Conservation (phyloP, 2,888 invertebrate genomes). For the Lasioglossum oenotherae region DNA sequence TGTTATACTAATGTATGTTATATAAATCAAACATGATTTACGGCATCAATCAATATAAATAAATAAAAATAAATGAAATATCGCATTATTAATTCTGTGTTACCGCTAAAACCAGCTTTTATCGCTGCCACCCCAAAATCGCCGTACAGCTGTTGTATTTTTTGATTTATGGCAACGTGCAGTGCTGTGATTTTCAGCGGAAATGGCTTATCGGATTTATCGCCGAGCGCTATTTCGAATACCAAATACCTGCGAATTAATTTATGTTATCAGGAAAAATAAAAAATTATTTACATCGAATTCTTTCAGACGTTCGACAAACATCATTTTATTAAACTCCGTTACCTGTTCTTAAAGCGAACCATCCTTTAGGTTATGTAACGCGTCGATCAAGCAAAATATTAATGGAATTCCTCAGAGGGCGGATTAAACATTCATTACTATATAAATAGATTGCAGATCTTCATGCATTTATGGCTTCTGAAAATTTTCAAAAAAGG, state of each 20-base stretch:
- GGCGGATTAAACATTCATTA: background rate
- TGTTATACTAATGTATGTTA: no score
- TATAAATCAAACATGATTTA: no score
- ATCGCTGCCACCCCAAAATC: conserved; percentile 91
- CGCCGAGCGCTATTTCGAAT: conserved; percentile 87
- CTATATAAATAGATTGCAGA: no score
- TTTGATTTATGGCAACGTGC: conserved; percentile 86
- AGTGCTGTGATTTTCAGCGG: conserved; percentile 86
- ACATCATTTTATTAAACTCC: background rate
- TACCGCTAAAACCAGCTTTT: conserved; percentile 87
- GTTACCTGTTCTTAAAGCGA: conserved; percentile 88
- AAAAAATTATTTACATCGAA: background rate
- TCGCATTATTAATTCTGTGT: background rate
- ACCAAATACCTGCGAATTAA: conserved; percentile 88
- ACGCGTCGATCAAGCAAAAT: background rate
- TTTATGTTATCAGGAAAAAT: conserved; percentile 13
- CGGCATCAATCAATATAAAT: no score
- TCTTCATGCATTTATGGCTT: no score
- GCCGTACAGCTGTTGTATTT: conserved; percentile 90
- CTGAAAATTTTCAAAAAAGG: no score
- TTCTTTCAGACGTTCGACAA: background rate
- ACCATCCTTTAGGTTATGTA: conserved; percentile 85
- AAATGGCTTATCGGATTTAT: conserved; percentile 85
- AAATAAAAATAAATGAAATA: background rate
- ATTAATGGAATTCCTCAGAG: background rate